These are phyloP conservation scores for Drosophila parthenogenetica DNA, from an alignment of 2,888 invertebrate species.

Conservation along the genomic window DNA sequence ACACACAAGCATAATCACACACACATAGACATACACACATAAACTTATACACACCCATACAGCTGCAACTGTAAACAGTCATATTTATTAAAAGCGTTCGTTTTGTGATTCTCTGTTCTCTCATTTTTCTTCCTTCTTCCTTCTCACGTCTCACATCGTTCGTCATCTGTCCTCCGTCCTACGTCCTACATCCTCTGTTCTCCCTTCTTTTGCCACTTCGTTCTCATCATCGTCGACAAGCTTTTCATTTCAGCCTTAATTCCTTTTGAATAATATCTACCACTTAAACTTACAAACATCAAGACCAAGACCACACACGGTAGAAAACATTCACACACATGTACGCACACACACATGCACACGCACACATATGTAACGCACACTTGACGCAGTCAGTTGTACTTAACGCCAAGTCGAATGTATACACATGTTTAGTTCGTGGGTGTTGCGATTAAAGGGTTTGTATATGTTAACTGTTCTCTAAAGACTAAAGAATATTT, in stretches of 20 bases:
- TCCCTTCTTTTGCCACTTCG: not conserved
- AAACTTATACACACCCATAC: conserved; percentile 10
- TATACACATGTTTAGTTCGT: conserved; percentile 27
- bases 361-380: conserved; percentile 12
- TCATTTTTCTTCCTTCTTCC: conserved; percentile 18
- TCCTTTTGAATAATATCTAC: conserved; percentile 80
- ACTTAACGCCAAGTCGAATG: conserved; percentile 53
- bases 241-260: conserved; percentile 78
- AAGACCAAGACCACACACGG: conserved; percentile 61
- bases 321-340: conserved; percentile 24
- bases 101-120: conserved; percentile 60
- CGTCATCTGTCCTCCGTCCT: not conserved
- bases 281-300: conserved; percentile 79
- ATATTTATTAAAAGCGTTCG: conserved; percentile 73
- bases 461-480: not conserved
- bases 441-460: conserved; percentile 8
- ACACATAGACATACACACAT: conserved; percentile 24
- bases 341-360: conserved; percentile 22
- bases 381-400: conserved; percentile 44
- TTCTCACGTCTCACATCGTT: conserved; percentile 1
- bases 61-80: conserved; percentile 55
- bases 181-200: not conserved
- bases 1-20: conserved; percentile 21
- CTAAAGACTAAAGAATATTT: not conserved
- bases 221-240: conserved; percentile 62